Evolutionary conservation across 1,140 invertebrate genomes (phyloP), one percentile per base, ranked within the genome.

Genomic region (Papilio polyxenes): DNA sequence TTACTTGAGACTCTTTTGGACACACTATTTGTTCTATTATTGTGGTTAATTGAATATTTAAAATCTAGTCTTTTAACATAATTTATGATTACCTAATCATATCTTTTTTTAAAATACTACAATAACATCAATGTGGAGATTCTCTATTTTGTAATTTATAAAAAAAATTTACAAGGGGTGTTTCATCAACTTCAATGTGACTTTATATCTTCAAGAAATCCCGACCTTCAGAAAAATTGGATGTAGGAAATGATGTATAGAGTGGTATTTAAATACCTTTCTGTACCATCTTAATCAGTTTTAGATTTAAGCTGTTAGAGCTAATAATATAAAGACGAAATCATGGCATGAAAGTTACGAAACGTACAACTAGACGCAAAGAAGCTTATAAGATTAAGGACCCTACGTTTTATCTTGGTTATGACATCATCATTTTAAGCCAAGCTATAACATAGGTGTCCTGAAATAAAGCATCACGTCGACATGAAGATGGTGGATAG

Each of bases 21-120:
- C 75, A 53, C 48, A n/a, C 49, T 51, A 23, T 53, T 77, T 51
- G 20, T 51, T 77, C 49, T 53, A 77, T 77, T 77, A 49, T 77
- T 75, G 11, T 75, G 20, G 15, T 75, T 48, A 23, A 23, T 75
- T 48, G 40, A 49, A 75, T 48, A 23, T 49, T 75, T 48, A 44
- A 48, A 49, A 75, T 44, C 8, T 17, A 10, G 72, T 75, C 5
- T 23, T 72, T 37, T 31, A 37, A 72, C 56, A 59, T 17, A 59
- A 59, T n/a, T 59, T 59, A 59, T 51, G 49, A 9, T 74, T 72
- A 40, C 37, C 40, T 75, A 48, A 20, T 48, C 15, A 40, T 13
- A 8, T 44, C 13, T 74, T 48, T 75, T 75, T 48, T 31, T 3
- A 31, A 65, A 65, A 31, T 31, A 7, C 0, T 23, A 7, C 6